Conservation (phyloP, 2,113 vertebrate genomes). For the Gavia stellata region DNA sequence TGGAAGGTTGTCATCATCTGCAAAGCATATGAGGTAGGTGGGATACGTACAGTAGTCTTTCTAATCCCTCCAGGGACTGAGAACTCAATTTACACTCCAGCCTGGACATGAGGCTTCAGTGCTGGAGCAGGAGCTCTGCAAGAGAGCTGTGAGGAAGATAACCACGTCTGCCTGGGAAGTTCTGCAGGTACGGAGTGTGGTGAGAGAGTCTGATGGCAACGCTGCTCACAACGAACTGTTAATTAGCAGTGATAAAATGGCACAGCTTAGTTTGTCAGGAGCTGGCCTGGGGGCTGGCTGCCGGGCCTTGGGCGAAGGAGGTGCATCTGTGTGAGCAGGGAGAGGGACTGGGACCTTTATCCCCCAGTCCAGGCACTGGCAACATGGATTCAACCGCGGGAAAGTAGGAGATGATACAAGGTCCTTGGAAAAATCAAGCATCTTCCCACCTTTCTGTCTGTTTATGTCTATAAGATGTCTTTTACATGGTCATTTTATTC, state of each 20-base stretch:
- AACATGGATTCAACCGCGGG: rapidly evolving
- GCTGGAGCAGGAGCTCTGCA: background rate
- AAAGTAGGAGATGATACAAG: background rate
- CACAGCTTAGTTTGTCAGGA: background rate
- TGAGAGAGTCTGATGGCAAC: background rate
- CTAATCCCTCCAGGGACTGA: background rate
- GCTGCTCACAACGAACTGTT: background rate
- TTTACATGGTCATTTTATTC: background rate
- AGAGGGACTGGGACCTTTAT: background rate
- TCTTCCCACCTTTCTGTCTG: background rate
- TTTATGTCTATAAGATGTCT: background rate
- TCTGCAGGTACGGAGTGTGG: background rate
- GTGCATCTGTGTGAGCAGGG: background rate
- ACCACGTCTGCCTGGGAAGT: background rate
- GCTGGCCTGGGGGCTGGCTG: background rate
- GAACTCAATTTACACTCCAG: background rate
- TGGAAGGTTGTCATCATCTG: background rate
- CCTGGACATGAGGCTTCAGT: background rate
- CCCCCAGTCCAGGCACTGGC: background rate
- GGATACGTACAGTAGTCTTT: background rate
- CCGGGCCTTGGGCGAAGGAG: background rate
- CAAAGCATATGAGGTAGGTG: background rate
- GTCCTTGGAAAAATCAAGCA: background rate
- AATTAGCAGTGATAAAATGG: background rate
- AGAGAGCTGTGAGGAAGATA: background rate